These are phyloP conservation scores for Brachymystax lenok DNA, from an alignment of 2,797 vertebrate genomes.

Conservation along the genomic window DNA sequence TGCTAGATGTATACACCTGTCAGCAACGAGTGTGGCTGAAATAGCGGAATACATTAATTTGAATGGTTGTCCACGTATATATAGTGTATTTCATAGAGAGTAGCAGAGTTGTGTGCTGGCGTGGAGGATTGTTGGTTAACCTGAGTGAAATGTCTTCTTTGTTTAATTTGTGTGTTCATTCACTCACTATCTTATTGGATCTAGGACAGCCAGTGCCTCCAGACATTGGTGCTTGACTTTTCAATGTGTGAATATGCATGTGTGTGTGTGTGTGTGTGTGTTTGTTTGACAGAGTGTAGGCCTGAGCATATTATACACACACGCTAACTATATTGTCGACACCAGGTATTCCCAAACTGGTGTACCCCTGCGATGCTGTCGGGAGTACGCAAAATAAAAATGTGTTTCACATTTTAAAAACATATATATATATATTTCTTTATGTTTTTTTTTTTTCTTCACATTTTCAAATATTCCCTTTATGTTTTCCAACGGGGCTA, in stretches of 20 bases:
- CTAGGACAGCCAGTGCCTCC: conserved; percentile 68
- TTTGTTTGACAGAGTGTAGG: neutral
- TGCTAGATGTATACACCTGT: too few relatives aligned
- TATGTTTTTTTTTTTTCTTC: too few relatives aligned
- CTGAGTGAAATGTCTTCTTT: conserved; percentile 43
- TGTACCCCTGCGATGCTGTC: too few relatives aligned
- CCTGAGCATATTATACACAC: neutral
- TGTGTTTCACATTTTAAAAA: too few relatives aligned
- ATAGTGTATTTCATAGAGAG: neutral
- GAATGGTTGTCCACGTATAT: too few relatives aligned
- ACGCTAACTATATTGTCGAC: neutral
- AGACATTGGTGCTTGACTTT: conserved; percentile 59
- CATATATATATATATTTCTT: too few relatives aligned
- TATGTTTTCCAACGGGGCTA: too few relatives aligned
- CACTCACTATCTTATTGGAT: conserved; percentile 53
- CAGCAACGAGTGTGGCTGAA: too few relatives aligned
- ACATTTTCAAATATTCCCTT: too few relatives aligned
- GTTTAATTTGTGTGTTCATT: conserved; percentile 54
- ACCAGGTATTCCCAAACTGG: too few relatives aligned
- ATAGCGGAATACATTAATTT: too few relatives aligned
- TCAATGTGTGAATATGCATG: conserved; percentile 21
- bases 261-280: conserved; percentile 3
- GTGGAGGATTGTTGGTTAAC: conserved; percentile 24
- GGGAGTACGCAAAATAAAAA: too few relatives aligned
- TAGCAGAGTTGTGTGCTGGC: conserved; percentile 13